Evolutionary conservation across 2,888 invertebrate species (phyloP).

Genomic region (Chydorus sphaericus): DNA sequence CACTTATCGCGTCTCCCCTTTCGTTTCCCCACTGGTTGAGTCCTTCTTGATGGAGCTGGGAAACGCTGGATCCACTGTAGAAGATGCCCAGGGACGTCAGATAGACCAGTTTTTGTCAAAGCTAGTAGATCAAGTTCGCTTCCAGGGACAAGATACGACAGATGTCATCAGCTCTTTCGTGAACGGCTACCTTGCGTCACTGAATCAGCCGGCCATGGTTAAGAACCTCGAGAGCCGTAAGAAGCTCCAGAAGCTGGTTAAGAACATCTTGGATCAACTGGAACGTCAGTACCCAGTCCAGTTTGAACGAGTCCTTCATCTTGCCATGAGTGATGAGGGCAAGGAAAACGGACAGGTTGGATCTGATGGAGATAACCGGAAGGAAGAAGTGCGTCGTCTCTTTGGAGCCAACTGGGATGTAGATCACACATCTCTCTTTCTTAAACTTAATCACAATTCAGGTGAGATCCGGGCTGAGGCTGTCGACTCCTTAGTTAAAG

Average conservation of each 20-base stretch:
- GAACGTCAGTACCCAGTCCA: slow-evolving; percentile 54
- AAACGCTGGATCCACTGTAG: no score
- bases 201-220: not conserved
- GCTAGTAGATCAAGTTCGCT: slow-evolving; percentile 29
- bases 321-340: slow-evolving; percentile 17
- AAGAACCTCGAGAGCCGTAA: no score
- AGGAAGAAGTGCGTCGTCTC: slow-evolving; percentile 32
- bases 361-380: slow-evolving; percentile 21
- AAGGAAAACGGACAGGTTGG: no score
- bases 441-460: slow-evolving; percentile 53
- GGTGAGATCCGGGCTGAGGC: slow-evolving; percentile 48
- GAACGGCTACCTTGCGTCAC: not conserved
- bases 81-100: no score
- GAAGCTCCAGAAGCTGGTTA: slow-evolving; percentile 34
- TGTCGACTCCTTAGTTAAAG: slow-evolving; percentile 44
- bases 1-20: slow-evolving; percentile 4
- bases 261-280: slow-evolving; percentile 39
- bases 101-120: slow-evolving; percentile 1
- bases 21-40: slow-evolving; percentile 4
- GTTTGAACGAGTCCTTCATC: slow-evolving; percentile 51
- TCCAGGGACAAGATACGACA: slow-evolving; percentile 37
- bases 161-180: slow-evolving; percentile 31
- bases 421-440: slow-evolving; percentile 12
- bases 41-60: not conserved
- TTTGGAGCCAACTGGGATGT: slow-evolving; percentile 32